phyloP scores from a whole-genome alignment of 2,888 invertebrate species.

The Melinaea marsaeus region DNA sequence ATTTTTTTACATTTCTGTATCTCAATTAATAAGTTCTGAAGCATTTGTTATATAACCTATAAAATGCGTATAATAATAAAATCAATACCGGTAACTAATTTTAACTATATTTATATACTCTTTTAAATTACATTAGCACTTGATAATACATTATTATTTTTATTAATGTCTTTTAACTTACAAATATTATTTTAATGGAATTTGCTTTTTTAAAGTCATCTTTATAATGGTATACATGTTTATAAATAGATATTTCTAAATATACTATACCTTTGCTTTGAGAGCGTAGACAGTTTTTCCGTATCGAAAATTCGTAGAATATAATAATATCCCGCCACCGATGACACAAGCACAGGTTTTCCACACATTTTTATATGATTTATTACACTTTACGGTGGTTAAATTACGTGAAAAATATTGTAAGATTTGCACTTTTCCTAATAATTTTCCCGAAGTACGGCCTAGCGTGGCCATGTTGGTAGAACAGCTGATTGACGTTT shows the following conservation, averaged over 20 bases:
- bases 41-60: too few species aligned
- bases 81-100: too few species aligned
- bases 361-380: conserved; percentile 50
- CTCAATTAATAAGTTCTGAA: too few species aligned
- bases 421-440: conserved; percentile 60
- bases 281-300: conserved; percentile 66
- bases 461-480: conserved; percentile 75
- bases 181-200: too few species aligned
- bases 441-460: conserved; percentile 64
- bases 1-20: too few species aligned
- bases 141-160: neutral
- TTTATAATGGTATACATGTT: neutral
- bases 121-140: too few species aligned
- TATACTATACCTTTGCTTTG: conserved; percentile 64
- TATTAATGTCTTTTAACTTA: neutral
- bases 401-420: conserved; percentile 55
- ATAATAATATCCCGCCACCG: conserved; percentile 61
- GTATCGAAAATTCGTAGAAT: conserved; percentile 55
- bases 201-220: neutral
- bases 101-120: too few species aligned
- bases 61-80: too few species aligned
- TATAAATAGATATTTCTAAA: conserved; percentile 28
- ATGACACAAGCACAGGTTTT: conserved; percentile 66
- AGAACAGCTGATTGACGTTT: conserved; percentile 62
- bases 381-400: conserved; percentile 52